These are phyloP conservation scores for Danio choprae DNA, from an alignment of 2,797 vertebrate species.

Conservation along the genomic window DNA sequence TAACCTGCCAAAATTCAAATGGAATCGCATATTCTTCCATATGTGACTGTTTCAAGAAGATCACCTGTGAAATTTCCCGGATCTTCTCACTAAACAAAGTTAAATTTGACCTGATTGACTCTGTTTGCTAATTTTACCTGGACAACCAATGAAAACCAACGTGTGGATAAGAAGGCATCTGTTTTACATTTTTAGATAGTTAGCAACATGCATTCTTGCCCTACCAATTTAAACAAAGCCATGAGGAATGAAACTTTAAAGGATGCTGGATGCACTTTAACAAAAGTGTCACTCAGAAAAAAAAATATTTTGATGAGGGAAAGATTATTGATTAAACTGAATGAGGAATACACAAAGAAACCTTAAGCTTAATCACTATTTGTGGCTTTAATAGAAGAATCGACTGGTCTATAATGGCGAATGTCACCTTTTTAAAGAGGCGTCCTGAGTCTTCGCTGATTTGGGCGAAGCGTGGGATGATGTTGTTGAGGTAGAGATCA, in stretches of 20 bases:
- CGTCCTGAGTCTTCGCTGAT: constrained; percentile 96
- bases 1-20: too few relatives aligned
- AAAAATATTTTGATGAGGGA: neutral
- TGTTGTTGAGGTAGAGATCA: constrained; percentile 99
- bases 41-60: neutral
- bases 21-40: too few relatives aligned
- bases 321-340: neutral
- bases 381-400: neutral
- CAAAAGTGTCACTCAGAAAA: neutral
- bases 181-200: neutral
- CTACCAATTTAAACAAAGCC: constrained; percentile 48
- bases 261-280: neutral
- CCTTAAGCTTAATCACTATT: neutral
- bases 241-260: constrained; percentile 7
- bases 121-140: neutral
- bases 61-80: neutral
- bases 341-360: neutral
- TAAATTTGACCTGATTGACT: neutral
- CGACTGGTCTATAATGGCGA: neutral
- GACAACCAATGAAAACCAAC: neutral
- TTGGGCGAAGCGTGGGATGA: constrained; percentile 97
- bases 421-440: constrained; percentile 89
- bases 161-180: neutral
- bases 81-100: neutral
- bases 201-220: constrained; percentile 8